Conservation (phyloP, 2,888 invertebrate genomes). For the Thalpophila matura region DNA sequence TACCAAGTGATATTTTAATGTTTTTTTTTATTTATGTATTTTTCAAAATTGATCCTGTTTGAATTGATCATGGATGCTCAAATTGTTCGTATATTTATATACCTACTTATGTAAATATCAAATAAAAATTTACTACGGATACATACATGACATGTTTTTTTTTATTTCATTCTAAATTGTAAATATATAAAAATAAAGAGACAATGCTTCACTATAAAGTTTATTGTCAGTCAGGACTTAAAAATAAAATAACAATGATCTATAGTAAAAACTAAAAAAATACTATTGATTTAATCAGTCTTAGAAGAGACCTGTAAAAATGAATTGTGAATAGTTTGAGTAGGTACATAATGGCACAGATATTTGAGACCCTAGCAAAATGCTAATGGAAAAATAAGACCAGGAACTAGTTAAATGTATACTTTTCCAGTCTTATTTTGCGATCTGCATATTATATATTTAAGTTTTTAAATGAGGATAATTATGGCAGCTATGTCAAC, state of each 20-base stretch:
- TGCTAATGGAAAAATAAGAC: slow-evolving; percentile 26
- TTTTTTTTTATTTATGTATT: slow-evolving; percentile 43
- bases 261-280: slow-evolving; percentile 47
- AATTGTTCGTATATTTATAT: slow-evolving; percentile 69
- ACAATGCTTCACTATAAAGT: slow-evolving; percentile 24
- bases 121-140: slow-evolving; percentile 55
- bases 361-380: slow-evolving; percentile 29
- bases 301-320: slow-evolving; percentile 49
- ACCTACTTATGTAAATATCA: slow-evolving; percentile 49
- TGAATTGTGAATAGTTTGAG: slow-evolving; percentile 26
- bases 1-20: slow-evolving; percentile 62
- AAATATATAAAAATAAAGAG: slow-evolving; percentile 11
- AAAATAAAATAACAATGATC: slow-evolving; percentile 58
- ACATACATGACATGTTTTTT: slow-evolving; percentile 7
- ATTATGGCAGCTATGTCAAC: too few species aligned
- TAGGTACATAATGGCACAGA: slow-evolving; percentile 54
- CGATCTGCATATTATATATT: too few species aligned
- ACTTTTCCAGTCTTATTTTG: too few species aligned
- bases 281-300: slow-evolving; percentile 61
- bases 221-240: slow-evolving; percentile 64
- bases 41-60: slow-evolving; percentile 53
- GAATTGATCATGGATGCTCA: slow-evolving; percentile 62
- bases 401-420: too few species aligned
- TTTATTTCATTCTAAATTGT: slow-evolving; percentile 35
- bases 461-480: too few species aligned